Evolutionary conservation across 1,140 invertebrate species (phyloP), one percentile per base, ranked within the genome.

Genomic region (Drosophila gunungcola): DNA sequence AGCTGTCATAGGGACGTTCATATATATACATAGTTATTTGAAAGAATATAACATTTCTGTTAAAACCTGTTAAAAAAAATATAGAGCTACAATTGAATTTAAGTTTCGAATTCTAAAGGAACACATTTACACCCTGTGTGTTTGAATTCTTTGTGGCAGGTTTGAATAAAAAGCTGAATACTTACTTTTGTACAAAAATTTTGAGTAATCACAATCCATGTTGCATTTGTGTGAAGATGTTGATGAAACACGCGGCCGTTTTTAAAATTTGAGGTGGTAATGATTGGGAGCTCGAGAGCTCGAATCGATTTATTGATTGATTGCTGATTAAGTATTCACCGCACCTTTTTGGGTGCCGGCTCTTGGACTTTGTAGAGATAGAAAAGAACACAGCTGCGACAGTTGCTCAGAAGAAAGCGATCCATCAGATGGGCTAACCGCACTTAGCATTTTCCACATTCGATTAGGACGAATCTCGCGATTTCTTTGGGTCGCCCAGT

Each of bases 161-260:
- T 51, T 12, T 16, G 4, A 7, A 48, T n/a, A 29, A 5, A n/a
- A 27, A 6, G 7, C 5, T 3, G 4, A 13, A 13, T 10, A 38
- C 42, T 46, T 53, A 52, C 49, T 62, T 51, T 62, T 62, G 49
- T 62, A 54, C 38, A 54, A 27, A 36, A 54, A 54, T 12, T 54
- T 54, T 3, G 52, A 54, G 52, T 54, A 54, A 54, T 54, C 52
- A 41, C 52, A 54, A 54, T 54, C 52, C 52, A 54, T 54, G 4
- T 25, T 39, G 52, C n/a, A 39, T 41, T 39, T 4, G 21, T 41
- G 16, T 38, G 12, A 41, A 13, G 21, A 21, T 9, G 52, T 25
- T 10, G 52, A 13, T 7, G 36, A 27, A 13, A n/a, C n/a, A 12
- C 7, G 27, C 27, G 36, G 48, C 9, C 11, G 7, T 10, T 32